Evolutionary conservation across 2,113 vertebrate species (phyloP).

Genomic region (Microcebus tavaratra): DNA sequence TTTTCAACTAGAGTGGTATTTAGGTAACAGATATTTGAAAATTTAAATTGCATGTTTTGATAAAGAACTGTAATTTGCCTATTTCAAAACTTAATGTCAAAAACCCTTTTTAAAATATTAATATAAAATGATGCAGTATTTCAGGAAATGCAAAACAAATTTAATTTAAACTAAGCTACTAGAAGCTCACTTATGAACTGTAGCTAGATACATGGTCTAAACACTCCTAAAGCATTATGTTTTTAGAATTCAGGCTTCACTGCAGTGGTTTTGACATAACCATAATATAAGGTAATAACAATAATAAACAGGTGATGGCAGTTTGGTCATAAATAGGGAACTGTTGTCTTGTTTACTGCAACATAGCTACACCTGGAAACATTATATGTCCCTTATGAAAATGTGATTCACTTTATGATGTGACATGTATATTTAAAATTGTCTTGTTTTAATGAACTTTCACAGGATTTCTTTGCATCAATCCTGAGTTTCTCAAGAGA

Average conservation of each 20-base stretch:
- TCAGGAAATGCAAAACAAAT: background rate
- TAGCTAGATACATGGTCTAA: background rate
- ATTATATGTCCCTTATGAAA: slow-evolving; percentile 1
- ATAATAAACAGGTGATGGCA: background rate
- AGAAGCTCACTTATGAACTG: slow-evolving; percentile 13
- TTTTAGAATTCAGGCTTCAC: background rate
- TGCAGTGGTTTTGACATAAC: background rate
- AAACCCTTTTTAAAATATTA: slow-evolving; percentile 11
- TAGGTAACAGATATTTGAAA: slow-evolving; percentile 57
- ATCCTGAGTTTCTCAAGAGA: slow-evolving; percentile 23
- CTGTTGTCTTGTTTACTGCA: background rate
- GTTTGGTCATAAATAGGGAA: background rate
- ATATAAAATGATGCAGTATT: background rate
- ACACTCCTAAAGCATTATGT: background rate
- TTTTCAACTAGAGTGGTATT: background rate
- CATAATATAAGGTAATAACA: background rate
- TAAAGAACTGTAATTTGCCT: slow-evolving; percentile 32
- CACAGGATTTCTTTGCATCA: background rate
- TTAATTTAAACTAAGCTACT: background rate
- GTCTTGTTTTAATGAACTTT: slow-evolving; percentile 38
- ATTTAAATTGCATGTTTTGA: slow-evolving; percentile 49
- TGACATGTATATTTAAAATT: slow-evolving; percentile 17
- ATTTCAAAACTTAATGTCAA: slow-evolving; percentile 38
- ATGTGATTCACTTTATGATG: background rate
- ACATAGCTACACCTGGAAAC: background rate